These are phyloP conservation scores for Micoletzkya japonica DNA, from an alignment of 2,888 invertebrate species.

Conservation along the genomic window DNA sequence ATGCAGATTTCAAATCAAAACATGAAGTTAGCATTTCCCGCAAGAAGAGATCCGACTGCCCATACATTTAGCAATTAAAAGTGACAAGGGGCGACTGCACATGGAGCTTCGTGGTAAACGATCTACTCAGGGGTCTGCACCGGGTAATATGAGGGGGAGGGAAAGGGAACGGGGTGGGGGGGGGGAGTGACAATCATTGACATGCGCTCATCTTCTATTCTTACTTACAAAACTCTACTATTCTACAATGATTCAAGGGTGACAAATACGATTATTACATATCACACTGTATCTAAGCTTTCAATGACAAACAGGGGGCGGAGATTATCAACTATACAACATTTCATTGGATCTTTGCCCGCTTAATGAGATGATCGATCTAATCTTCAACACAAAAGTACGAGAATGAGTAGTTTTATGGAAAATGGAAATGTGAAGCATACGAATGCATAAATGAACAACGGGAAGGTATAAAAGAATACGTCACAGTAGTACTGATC, in stretches of 20 bases:
- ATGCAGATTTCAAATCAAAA: too few relatives aligned
- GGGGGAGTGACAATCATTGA: too few relatives aligned
- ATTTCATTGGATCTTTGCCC: too few relatives aligned
- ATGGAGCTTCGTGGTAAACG: background rate
- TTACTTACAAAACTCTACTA: too few relatives aligned
- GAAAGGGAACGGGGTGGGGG: conserved; percentile 3
- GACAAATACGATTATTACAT: too few relatives aligned
- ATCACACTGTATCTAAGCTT: conserved; percentile 21
- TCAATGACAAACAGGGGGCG: conserved; percentile 18
- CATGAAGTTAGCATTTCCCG: too few relatives aligned
- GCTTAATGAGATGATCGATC: too few relatives aligned
- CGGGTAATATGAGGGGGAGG: conserved; percentile 6
- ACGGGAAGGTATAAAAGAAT: conserved; percentile 4
- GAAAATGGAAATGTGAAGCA: background rate
- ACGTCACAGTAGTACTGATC: background rate
- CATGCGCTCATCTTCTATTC: too few relatives aligned
- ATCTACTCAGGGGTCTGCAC: conserved; percentile 25
- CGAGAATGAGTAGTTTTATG: conserved; percentile 20
- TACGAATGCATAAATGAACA: background rate
- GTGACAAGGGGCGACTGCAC: conserved; percentile 16
- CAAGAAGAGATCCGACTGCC: conserved; percentile 19
- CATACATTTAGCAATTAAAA: background rate
- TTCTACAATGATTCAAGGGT: too few relatives aligned
- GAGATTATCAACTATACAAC: too few relatives aligned
- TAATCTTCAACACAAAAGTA: too few relatives aligned